Base-by-base conservation (phyloP, 2,888 invertebrate species). In the Drosophila acutilabella region DNA sequence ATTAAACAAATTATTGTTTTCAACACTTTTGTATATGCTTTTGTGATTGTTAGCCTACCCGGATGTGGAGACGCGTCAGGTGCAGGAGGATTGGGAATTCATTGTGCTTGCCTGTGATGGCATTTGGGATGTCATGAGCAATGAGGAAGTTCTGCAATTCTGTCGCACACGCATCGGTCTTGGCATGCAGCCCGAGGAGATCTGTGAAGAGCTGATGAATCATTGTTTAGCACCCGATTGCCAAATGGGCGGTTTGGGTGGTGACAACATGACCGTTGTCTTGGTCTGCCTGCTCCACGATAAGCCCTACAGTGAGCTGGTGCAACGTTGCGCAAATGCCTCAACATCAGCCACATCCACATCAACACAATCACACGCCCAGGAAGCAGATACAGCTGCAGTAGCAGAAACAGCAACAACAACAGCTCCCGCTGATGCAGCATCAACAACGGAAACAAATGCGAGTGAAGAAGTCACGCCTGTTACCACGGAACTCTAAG, bases 261-360 rank as follows among this genome's bases (percentile, higher is more conserved):
- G 99, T 93, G 99, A 99, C 93, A 99, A 99, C 93, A 99, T 99
- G 99, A 99, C 99, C 20, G 98, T 98, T 4, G 95, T 98, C 38
- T 93, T 99, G 41, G 95, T 98, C 61, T 97, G 97, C 90, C 95
- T 98, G 64, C 86, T 93, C 67, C 92, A 93, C 59, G 91, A 91
- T 80, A 91, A 91, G 73, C 85, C 92, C 33, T 93, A 92, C 64
- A 89, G 90, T 64, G 89, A 92, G 66, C 84, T 93, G 56, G 89
- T 92, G 53, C 80, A 89, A 33, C 90, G 90, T 40, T 92, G 92
- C 78, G 86, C 89, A 41, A 66, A 14, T 11, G 47, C 30, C 6
- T 8, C 30, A 30, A 2, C 30, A 8, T 8, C 30, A 30, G 10
- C n/a, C 11, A 23, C 16, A 14, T 8, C 53, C 11, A 36, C 36